Evolutionary conservation across 2,888 invertebrate genomes (phyloP), one percentile per base, ranked within the genome.

Genomic region (Mycalesis mineus): DNA sequence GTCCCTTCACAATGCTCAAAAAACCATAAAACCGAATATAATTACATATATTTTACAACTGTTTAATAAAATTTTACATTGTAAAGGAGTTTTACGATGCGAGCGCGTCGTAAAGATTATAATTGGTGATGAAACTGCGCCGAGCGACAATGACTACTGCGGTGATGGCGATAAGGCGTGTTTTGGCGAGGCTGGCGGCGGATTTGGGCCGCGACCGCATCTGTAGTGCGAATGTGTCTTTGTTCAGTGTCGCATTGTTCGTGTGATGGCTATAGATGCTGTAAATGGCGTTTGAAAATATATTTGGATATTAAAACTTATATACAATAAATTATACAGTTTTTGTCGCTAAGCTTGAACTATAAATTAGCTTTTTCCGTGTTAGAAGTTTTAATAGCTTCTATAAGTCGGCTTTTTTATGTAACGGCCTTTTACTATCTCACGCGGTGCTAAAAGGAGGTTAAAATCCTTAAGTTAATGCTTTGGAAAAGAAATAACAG

Each of bases 21-120:
- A 59, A 65, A 62, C 65, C 68, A 70, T 72, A 70, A 72, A 72
- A 57, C 55, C 53, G 36, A 31, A 68, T 64, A 47, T 69, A 68
- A 71, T 70, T 70, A 69, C 67, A 67, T 63, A 68, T 68, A 70
- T 68, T 69, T 75, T 71, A 71, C 70, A 69, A 62, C 67, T 68
- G 69, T 73, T 75, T 71, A 70, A 71, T 75, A 73, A 72, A 75
- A 75, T 65, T 65, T 60, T 65, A 69, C 68, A 73, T 67, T 69
- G 70, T 69, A 63, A 68, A 67, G 68, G 61, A 58, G 54, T 55
- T 67, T 65, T 63, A 66, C 60, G 65, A 65, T 37, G 41, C 45
- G 50, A 40, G 44, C 42, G 58, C 58, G 54, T 65, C 64, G 67
- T 68, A 63, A 68, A 68, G 53, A 66, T 57, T 57, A 61, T 67